A percentile compares a stretch with the other conserved stretches of the same genome.
Conservation (phyloP, 2,113 vertebrate species). For the Henicopernis longicauda region DNA sequence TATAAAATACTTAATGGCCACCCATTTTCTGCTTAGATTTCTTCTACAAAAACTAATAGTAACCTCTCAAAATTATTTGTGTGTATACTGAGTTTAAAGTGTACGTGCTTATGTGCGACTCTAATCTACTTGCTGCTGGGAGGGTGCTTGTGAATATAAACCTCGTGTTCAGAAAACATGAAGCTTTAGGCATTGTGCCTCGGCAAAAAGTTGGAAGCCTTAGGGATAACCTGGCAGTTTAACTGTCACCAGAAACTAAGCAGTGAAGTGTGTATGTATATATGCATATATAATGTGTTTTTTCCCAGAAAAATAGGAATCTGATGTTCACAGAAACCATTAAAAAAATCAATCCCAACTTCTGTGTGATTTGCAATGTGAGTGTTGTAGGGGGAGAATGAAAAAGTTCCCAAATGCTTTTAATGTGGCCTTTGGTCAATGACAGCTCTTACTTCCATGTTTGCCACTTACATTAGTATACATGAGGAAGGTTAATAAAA, state of each 20-base stretch:
- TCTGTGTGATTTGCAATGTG: neutral
- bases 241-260: neutral
- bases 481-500: neutral
- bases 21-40: neutral
- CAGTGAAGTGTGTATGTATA: neutral
- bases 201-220: neutral
- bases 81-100: neutral
- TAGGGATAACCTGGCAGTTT: neutral
- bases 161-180: neutral
- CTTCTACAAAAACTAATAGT: neutral
- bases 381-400: neutral
- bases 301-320: neutral
- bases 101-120: rapidly evolving
- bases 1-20: neutral
- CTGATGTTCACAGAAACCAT: neutral
- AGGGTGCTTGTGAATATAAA: neutral
- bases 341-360: neutral
- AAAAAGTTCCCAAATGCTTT: neutral
- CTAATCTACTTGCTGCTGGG: neutral
- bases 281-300: neutral
- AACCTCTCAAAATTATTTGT: neutral
- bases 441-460: neutral
- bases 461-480: neutral
- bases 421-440: neutral
- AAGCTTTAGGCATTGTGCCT: neutral